Evolutionary conservation across 2,888 invertebrate species (phyloP).

Genomic region (Dolichomitus sp.): DNA sequence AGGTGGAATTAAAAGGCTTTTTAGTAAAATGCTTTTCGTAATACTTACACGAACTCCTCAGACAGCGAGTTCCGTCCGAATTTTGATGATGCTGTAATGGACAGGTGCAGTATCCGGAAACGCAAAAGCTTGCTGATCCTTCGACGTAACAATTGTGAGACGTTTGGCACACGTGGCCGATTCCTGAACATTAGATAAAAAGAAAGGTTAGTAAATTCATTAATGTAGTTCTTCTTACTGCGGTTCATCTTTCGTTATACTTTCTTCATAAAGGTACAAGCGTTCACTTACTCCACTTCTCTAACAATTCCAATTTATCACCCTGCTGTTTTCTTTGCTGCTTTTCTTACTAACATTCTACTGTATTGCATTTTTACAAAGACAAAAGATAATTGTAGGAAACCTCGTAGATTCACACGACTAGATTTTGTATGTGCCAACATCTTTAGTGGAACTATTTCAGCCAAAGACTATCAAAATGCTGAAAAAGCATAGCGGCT

Average conservation of each 20-base stretch:
- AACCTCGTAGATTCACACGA: no score
- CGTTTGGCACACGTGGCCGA: conserved; percentile 81
- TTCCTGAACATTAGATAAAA: conserved; percentile 71
- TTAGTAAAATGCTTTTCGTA: neutral
- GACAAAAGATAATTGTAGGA: no score
- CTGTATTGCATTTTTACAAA: no score
- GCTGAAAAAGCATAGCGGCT: no score
- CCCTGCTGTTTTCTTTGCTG: no score
- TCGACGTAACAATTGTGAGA: conserved; percentile 83
- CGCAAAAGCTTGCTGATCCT: conserved; percentile 79
- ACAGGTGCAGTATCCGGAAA: conserved; percentile 81
- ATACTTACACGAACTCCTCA: conserved; percentile 79
- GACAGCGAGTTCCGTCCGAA: conserved; percentile 78
- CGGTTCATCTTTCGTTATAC: neutral
- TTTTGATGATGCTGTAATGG: conserved; percentile 81
- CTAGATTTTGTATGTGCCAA: no score
- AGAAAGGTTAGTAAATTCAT: neutral
- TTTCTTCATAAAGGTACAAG: neutral
- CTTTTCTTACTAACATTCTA: no score
- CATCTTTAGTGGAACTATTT: no score
- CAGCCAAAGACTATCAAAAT: no score
- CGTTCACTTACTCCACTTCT: no score
- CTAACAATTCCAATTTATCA: no score
- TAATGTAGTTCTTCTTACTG: neutral
- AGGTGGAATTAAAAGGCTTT: neutral